phyloP scores from a whole-genome alignment of 2,888 invertebrate species.

The Apotomis betuletana region DNA sequence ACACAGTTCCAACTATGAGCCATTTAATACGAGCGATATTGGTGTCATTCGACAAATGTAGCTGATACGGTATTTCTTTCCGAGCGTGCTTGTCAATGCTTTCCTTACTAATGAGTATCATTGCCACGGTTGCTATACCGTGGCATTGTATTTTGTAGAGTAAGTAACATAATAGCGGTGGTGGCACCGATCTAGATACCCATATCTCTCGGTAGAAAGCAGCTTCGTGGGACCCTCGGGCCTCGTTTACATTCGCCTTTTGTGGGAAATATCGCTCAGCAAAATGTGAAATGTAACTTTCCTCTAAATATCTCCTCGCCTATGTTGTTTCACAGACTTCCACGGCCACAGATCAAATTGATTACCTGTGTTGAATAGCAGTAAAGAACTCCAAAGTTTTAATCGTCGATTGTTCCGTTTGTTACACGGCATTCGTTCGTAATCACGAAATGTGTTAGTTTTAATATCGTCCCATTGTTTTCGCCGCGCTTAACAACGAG shows the following conservation, averaged over 20 bases:
- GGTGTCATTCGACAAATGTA: slow-evolving; percentile 22
- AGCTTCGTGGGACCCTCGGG: slow-evolving; percentile 54
- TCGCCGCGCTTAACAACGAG: slow-evolving; percentile 1
- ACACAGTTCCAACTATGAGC: slow-evolving; percentile 14
- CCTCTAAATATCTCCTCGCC: slow-evolving; percentile 13
- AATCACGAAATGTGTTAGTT: slow-evolving; percentile 22
- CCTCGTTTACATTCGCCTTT: slow-evolving; percentile 40
- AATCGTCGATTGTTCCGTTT: slow-evolving; percentile 62
- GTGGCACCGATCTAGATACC: slow-evolving; percentile 71
- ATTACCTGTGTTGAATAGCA: slow-evolving; percentile 49
- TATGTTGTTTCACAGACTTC: slow-evolving; percentile 41
- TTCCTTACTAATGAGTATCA: slow-evolving; percentile 62
- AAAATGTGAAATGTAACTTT: slow-evolving; percentile 32
- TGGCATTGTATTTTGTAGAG: slow-evolving; percentile 61
- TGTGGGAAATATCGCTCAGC: slow-evolving; percentile 33
- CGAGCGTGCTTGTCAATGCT: slow-evolving; percentile 47
- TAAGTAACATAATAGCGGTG: slow-evolving; percentile 61
- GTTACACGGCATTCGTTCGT: slow-evolving; percentile 43
- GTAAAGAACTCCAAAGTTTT: slow-evolving; percentile 51
- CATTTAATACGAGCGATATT: slow-evolving; percentile 17
- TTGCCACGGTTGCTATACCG: slow-evolving; percentile 55
- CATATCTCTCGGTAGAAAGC: slow-evolving; percentile 60
- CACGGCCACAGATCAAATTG: slow-evolving; percentile 57
- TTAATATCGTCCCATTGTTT: slow-evolving; percentile 34
- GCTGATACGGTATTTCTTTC: slow-evolving; percentile 27